Evolutionary conservation across 2,113 vertebrate genomes (phyloP), one percentile per base, ranked within the genome.

Genomic region (Petrocephalus zakoni): DNA sequence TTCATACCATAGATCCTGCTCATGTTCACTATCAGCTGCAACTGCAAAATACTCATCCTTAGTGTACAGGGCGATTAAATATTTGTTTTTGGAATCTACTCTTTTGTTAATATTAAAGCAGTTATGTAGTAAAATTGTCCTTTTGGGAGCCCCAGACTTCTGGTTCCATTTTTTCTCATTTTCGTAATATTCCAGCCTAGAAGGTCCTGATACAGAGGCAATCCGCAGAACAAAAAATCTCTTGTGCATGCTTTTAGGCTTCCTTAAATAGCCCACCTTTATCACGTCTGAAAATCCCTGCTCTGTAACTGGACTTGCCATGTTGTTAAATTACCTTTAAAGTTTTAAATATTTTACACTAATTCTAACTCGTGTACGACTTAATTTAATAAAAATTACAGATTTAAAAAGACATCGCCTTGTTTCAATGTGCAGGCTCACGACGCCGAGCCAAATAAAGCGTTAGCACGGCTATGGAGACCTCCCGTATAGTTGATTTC

Each of bases 111-210:
- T 97, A 91, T 97, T 97, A 93, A 98, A 97, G 93, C 97, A 98
- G 94, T 94, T 97, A 93, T 97, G 96, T 0, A 98, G 94, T 17
- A 96, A 95, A 92, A 98, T 97, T 9, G 97, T 97, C 92, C 97
- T 96, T 94, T 97, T 97, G 89, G 97, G 97, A 88, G 96, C 96
- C 91, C 96, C 96, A 29, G 97, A 97, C 94, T 97, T 97, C 91
- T 97, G 97, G 92, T 97, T 96, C 97, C 97, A 98, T 95, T 98
- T 98, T 93, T 97, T 97, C 92, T 98, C 97, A 68, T 97, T 98
- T 95, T 98, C 97, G 0, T 98, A 97, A 93, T 98, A 98, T 94
- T 98, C 97, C 93, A 98, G 94, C 87, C 97, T 95, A 93, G 97
- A 97, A 1, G 96, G 96, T 92, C 97, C 97, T 11, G 95, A 94